Evolutionary conservation across 2,113 vertebrate genomes (phyloP).

Genomic region (Clupea harengus): DNA sequence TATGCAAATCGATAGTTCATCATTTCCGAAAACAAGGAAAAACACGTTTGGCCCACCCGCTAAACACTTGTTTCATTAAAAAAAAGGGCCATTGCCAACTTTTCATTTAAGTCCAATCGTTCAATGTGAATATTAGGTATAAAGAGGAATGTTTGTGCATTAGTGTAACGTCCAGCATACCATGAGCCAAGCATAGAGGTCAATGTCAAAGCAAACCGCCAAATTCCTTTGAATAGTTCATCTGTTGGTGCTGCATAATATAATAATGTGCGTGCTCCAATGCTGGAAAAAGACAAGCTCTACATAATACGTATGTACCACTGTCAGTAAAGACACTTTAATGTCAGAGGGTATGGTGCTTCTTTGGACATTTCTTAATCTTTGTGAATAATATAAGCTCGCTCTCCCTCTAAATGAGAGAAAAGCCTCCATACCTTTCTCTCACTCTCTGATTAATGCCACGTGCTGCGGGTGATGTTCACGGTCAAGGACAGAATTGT

Average conservation of each 20-base stretch:
- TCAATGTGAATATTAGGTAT: not conserved
- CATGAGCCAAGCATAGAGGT: not conserved
- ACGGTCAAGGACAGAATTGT: slow-evolving; percentile 66
- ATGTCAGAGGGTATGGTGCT: not conserved
- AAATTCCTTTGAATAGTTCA: not conserved
- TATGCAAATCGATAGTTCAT: not conserved
- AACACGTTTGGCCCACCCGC: not conserved
- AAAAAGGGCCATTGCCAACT: not conserved
- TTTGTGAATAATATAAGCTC: not conserved
- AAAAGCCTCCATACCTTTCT: not conserved
- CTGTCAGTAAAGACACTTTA: not conserved
- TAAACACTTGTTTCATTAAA: not conserved
- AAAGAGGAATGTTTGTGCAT: not conserved
- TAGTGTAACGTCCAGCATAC: not conserved
- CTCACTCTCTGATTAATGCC: slow-evolving; percentile 35
- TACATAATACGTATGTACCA: not conserved
- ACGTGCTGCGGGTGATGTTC: slow-evolving; percentile 69
- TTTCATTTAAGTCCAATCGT: no score
- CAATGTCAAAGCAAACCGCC: not conserved
- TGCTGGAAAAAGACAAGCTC: not conserved
- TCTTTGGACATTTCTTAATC: not conserved
- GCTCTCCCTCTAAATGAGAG: not conserved
- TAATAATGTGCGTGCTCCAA: not conserved
- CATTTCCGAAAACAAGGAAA: not conserved
- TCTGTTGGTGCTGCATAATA: not conserved